Evolutionary conservation across 2,113 vertebrate genomes (phyloP).

Genomic region (Uropsilus gracilis): DNA sequence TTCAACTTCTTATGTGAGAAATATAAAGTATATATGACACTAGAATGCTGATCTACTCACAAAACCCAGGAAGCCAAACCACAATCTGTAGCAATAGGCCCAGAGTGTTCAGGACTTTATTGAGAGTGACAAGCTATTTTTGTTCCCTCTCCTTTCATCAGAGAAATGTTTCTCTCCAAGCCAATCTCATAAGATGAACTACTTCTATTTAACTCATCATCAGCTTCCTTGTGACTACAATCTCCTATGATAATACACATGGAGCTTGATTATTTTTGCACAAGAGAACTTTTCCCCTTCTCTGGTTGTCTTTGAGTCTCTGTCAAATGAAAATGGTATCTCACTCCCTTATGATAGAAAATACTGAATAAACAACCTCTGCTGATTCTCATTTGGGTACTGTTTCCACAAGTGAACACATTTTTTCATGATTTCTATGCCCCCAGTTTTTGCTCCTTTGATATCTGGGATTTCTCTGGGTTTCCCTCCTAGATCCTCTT

Average conservation of each 20-base stretch:
- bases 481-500: not conserved
- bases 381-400: not conserved
- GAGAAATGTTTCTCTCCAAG: not conserved
- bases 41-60: not conserved
- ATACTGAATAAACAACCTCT: not conserved
- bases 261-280: not conserved
- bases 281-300: not conserved
- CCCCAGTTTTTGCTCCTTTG: not conserved
- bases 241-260: not conserved
- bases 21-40: not conserved
- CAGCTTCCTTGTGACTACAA: not conserved
- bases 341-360: not conserved
- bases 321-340: not conserved
- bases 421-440: not conserved
- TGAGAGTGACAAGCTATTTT: not conserved
- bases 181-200: not conserved
- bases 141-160: not conserved
- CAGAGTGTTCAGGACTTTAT: not conserved
- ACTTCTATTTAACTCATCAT: not conserved
- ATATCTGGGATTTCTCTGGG: not conserved
- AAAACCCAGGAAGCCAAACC: not conserved
- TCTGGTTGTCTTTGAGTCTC: not conserved
- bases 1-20: not conserved
- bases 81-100: not conserved
- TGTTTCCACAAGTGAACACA: not conserved